Percentiles rank a stretch among this genome's conserved stretches.
phyloP scores from a whole-genome alignment of 2,113 vertebrate species.

The Trochalopteron elliotii region DNA sequence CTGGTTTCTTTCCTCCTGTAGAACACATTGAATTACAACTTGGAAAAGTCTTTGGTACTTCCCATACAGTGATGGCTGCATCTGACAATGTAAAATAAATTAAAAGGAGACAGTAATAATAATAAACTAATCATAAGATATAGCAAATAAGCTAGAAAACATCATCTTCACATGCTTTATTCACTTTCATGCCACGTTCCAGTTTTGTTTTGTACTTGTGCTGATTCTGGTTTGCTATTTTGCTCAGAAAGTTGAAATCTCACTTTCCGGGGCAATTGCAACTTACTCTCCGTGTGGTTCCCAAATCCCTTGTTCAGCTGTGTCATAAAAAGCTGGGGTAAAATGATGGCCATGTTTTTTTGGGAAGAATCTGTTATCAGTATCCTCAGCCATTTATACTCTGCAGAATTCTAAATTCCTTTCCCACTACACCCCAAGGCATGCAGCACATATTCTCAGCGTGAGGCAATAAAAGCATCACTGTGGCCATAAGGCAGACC shows the following conservation, averaged over 20 bases:
- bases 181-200: rapidly evolving
- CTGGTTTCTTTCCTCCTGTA: not conserved
- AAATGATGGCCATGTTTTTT: not conserved
- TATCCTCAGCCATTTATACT: not conserved
- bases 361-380: not conserved
- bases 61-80: not conserved
- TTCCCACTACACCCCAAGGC: not conserved
- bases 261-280: not conserved
- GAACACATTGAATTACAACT: not conserved
- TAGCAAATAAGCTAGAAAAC: not conserved
- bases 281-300: not conserved
- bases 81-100: not conserved
- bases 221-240: not conserved
- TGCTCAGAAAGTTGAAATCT: not conserved
- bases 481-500: not conserved
- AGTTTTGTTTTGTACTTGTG: not conserved
- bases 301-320: not conserved
- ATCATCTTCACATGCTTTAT: not conserved
- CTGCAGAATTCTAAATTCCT: not conserved
- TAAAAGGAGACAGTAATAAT: not conserved
- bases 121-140: too few species aligned
- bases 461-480: not conserved
- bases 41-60: not conserved
- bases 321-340: not conserved
- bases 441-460: not conserved